Conservation (phyloP, 2,797 vertebrate genomes). For the Trichosurus vulpecula region DNA sequence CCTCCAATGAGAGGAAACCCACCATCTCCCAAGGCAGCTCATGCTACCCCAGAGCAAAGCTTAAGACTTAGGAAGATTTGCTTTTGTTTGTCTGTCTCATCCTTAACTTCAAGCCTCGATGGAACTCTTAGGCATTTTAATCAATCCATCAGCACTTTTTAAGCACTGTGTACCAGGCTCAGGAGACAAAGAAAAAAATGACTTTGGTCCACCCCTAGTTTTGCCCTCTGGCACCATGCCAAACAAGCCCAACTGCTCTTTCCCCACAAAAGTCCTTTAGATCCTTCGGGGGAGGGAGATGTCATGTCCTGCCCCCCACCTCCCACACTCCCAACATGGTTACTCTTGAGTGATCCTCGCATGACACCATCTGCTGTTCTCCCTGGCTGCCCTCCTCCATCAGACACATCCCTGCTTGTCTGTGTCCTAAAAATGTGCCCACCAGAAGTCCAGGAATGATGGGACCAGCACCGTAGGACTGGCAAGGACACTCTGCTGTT, state of each 20-base stretch:
- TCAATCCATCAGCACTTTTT: too few relatives aligned
- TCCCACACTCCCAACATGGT: too few relatives aligned
- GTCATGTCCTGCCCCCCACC: rapidly evolving
- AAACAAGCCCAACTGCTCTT: neutral
- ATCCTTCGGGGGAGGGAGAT: neutral
- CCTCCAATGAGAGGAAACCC: neutral
- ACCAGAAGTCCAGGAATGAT: neutral
- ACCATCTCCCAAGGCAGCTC: too few relatives aligned
- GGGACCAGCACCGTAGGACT: neutral
- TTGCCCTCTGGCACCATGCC: neutral
- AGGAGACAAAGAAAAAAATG: neutral
- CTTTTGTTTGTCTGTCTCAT: neutral
- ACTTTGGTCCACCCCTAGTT: too few relatives aligned
- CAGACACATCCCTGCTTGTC: neutral
- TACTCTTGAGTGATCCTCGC: neutral
- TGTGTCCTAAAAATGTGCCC: neutral
- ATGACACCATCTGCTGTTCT: neutral
- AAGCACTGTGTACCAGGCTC: neutral
- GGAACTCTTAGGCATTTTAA: too few relatives aligned
- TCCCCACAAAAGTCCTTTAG: neutral
- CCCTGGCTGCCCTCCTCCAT: neutral
- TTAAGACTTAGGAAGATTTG: too few relatives aligned
- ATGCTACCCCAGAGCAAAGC: neutral
- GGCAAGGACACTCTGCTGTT: neutral
- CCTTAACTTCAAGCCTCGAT: neutral